Evolutionary conservation across 1,140 invertebrate genomes (phyloP).

Genomic region (Lineus longissimus): DNA sequence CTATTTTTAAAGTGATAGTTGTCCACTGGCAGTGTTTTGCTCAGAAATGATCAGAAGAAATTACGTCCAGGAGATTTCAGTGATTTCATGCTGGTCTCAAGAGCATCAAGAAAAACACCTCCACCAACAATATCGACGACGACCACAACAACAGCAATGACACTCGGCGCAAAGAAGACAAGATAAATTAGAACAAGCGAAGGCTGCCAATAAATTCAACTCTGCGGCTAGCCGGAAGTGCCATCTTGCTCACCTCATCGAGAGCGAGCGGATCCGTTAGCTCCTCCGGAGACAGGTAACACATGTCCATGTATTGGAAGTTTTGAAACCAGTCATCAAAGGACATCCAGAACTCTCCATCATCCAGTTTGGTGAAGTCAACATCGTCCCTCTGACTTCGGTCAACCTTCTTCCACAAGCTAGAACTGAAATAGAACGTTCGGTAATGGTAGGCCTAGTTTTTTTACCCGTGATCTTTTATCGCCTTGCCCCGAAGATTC

Average conservation of each 20-base stretch:
- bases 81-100: too few relatives aligned
- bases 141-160: too few relatives aligned
- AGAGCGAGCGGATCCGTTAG: slow-evolving; percentile 31
- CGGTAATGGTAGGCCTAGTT: too few relatives aligned
- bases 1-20: neutral
- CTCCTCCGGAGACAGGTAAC: slow-evolving; percentile 44
- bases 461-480: too few relatives aligned
- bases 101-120: too few relatives aligned
- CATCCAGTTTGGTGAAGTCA: slow-evolving; percentile 30
- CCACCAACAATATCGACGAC: too few relatives aligned
- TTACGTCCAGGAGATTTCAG: too few relatives aligned
- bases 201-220: neutral
- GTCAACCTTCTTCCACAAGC: slow-evolving; percentile 29
- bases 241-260: slow-evolving; percentile 26
- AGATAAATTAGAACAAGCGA: neutral
- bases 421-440: too few relatives aligned
- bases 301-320: slow-evolving; percentile 44
- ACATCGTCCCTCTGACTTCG: slow-evolving; percentile 32
- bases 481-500: too few relatives aligned
- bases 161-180: too few relatives aligned
- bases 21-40: neutral
- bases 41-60: neutral
- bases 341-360: slow-evolving; percentile 52
- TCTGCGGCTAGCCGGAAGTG: too few relatives aligned
- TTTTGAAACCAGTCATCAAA: slow-evolving; percentile 40